These are phyloP conservation scores for Miltochrista miniata DNA, from an alignment of 2,888 invertebrate genomes.

Conservation along the genomic window DNA sequence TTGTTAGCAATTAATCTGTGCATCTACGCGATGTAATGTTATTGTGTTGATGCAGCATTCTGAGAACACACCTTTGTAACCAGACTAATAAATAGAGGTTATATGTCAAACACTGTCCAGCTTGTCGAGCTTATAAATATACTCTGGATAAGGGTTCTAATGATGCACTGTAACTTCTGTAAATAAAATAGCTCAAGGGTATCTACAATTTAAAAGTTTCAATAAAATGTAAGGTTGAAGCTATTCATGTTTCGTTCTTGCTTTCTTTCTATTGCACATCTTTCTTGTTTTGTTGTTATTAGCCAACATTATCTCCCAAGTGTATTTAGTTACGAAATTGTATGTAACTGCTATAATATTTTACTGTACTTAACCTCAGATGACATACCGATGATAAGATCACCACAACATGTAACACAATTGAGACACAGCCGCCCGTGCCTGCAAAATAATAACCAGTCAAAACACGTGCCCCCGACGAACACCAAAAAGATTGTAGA, in stretches of 20 bases:
- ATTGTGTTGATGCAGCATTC: conserved; percentile 41
- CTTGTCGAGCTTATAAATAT: not conserved
- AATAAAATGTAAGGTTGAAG: not conserved
- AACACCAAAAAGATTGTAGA: conserved; percentile 49
- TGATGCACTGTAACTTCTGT: not conserved
- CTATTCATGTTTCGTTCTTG: not conserved
- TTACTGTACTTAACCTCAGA: conserved; percentile 49
- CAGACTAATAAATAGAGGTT: conserved; percentile 6
- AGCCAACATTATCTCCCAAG: conserved; percentile 19
- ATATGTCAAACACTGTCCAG: conserved; percentile 2
- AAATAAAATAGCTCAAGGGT: not conserved
- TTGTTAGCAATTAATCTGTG: conserved; percentile 67
- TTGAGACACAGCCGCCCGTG: conserved; percentile 51
- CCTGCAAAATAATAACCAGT: conserved; percentile 64
- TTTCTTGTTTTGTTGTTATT: conserved; percentile 12
- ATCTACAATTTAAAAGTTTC: not conserved
- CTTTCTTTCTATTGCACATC: conserved; percentile 19
- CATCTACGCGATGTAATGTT: conserved; percentile 48
- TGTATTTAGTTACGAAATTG: conserved; percentile 32
- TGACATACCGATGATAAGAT: conserved; percentile 48
- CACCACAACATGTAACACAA: conserved; percentile 53
- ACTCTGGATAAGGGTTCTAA: not conserved
- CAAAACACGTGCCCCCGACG: conserved; percentile 73
- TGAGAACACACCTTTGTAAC: conserved; percentile 16
- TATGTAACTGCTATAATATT: conserved; percentile 35